Conservation (phyloP, 2,888 invertebrate genomes). For the Ditula angustiorana region DNA sequence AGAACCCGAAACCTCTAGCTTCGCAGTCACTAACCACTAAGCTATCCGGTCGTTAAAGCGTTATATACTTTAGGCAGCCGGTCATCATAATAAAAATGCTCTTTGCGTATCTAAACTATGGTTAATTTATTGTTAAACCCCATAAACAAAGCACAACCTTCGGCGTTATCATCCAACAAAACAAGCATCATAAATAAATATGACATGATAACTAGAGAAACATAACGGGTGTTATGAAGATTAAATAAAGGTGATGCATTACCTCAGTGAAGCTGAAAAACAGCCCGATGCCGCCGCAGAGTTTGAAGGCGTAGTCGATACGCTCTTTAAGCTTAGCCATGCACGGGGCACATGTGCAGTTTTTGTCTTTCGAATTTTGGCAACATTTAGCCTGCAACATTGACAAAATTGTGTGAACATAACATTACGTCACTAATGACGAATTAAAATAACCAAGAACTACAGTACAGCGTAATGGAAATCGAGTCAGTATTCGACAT, state of each 20-base stretch:
- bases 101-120: too few species aligned
- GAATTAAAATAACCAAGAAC: too few species aligned
- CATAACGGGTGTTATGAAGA: constrained; percentile 1
- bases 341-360: constrained; percentile 90
- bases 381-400: constrained; percentile 86
- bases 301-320: constrained; percentile 94
- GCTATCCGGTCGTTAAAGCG: too few species aligned
- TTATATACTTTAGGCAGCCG: too few species aligned
- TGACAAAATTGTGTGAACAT: constrained; percentile 1
- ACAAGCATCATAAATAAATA: constrained; percentile 13
- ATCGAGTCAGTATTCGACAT: too few species aligned
- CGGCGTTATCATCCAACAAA: neutral
- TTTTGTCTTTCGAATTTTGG: constrained; percentile 51
- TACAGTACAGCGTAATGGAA: too few species aligned
- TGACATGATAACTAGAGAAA: constrained; percentile 5
- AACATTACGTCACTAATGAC: neutral
- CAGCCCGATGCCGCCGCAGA: constrained; percentile 96
- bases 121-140: neutral
- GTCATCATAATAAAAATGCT: too few species aligned
- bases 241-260: constrained; percentile 50
- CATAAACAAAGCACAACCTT: neutral
- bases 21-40: too few species aligned
- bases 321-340: constrained; percentile 90
- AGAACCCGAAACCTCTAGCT: too few species aligned
- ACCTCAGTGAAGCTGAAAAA: constrained; percentile 99